Conservation (phyloP, 1,140 invertebrate genomes). For the Ctenoplectra terminalis region DNA sequence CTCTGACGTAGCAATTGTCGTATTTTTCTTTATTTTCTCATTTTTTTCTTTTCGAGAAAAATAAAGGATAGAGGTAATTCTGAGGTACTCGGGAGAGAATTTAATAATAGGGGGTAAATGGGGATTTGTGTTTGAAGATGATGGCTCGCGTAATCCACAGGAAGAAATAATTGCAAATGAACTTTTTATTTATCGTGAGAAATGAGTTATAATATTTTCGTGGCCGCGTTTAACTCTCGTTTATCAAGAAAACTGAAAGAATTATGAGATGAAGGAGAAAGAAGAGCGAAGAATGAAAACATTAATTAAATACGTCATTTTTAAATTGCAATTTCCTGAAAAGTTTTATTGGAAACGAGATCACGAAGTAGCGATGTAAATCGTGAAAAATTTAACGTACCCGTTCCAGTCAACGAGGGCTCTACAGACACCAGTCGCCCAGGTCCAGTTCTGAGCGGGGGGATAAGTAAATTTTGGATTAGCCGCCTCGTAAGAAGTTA, state of each 20-base stretch:
- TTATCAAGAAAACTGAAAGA: background rate
- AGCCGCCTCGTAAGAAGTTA: background rate
- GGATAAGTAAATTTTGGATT: background rate
- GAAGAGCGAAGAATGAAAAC: no score
- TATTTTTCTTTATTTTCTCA: background rate
- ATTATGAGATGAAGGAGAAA: background rate
- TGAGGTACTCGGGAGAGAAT: background rate
- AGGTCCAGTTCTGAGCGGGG: no score
- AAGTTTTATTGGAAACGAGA: background rate
- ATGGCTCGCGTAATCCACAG: no score
- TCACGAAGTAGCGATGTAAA: background rate
- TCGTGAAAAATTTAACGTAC: no score
- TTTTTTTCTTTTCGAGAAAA: background rate
- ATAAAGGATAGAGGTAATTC: background rate
- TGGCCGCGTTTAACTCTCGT: background rate
- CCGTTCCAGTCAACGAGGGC: no score
- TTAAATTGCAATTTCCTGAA: no score
- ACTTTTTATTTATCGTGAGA: background rate
- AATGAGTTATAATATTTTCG: background rate
- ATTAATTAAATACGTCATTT: no score
- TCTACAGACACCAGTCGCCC: no score
- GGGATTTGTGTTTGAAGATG: background rate
- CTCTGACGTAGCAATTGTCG: background rate
- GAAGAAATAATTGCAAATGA: background rate
- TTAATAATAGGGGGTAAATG: constrained; percentile 6